Base-by-base conservation (phyloP, 2,113 vertebrate genomes). In the Coreoperca whiteheadi region DNA sequence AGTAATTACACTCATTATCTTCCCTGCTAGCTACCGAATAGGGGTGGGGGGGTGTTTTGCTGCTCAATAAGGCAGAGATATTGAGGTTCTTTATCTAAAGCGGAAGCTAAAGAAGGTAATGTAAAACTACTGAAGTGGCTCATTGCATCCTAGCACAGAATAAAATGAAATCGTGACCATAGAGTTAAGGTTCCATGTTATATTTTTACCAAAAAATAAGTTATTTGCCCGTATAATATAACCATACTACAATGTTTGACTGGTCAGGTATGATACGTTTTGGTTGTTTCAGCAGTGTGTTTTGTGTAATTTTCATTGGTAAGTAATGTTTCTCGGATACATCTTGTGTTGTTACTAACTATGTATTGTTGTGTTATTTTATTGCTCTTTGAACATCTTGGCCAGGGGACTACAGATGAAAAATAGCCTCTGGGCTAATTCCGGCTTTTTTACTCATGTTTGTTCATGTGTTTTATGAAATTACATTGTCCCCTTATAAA, bases 1-100 rank as follows among this genome's bases (percentile, higher is more conserved):
- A 88, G 79, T 86, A 84, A 93, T 91, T 80, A 65, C 71, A 67
- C 81, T 18, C 77, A 91, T 91, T 89, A 90, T 69, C 82, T 80
- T 84, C 70, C 50, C 83, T 23, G 15, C 73, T 57, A 61, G 79
- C 73, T 48, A 57, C 68, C 7, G 16, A 68, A 37, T 16, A 9
- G 9, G 39, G 7, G 9, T 23, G 21, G n/a, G 53, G 1, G 12
- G 48, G 16, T 25, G 71, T 70, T 43, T 70, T 79, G 77, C 71
- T 74, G 16, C 39, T 65, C 59, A 56, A 85, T 23, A 43, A 68
- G 37, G 48, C 37, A 46, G 70, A 60, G n/a, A 77, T 37, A 72
- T n/a, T 21, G n/a, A 66, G 25, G 46, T 20, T 70, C 21, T 64
- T n/a, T 23, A 65, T 76, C 39, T 67, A 59, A 75, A 57, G 61